Base-by-base conservation (phyloP, 2,888 invertebrate genomes). In the Urechis unicinctus region DNA sequence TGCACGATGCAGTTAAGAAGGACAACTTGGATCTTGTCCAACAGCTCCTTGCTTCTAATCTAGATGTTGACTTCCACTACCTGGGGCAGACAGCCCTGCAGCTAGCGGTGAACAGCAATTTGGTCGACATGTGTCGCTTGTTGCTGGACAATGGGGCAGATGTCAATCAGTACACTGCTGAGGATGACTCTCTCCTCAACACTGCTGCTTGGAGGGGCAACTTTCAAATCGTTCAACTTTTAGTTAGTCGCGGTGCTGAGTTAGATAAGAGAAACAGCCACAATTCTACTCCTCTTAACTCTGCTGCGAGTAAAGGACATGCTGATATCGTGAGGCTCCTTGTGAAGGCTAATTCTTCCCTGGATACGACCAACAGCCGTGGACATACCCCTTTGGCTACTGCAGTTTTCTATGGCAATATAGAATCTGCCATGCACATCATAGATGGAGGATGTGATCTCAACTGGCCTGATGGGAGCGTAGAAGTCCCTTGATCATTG, bases 21-120 rank as follows among this genome's bases (percentile, higher is more conserved):
- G 64, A 67, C 45, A 61, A 71, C 54, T 29, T 66, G 13, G 50
- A 56, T 13, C 25, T 51, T 30, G 70, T 75, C 3, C 60, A 65
- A 22, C 60, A 64, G 22, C 65, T 70, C 42, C 55, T 71, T 2
- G 50, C 56, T 24, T 64, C 66, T 9, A 67, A 70, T 5, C 67
- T 73, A 62, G 72, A 74, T 63, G 71, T 75, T 21, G 71, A 75
- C 63, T 73, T 73, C 55, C 70, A 72, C 54, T 74, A 73, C 57
- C 60, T 69, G 17, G 66, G 71, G 41, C 69, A 73, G 54, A 72
- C 69, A 17, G 69, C 73, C 3, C 56, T 73, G 24, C 72, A 75
- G 61, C 59, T 70, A 24, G 72, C 74, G 13, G 73, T 75, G 1
- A 61, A 64, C 24, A 64, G 67, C 28, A 70, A 70, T 6, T 59